phyloP scores from a whole-genome alignment of 2,113 vertebrate species.

The Pholis gunnellus region DNA sequence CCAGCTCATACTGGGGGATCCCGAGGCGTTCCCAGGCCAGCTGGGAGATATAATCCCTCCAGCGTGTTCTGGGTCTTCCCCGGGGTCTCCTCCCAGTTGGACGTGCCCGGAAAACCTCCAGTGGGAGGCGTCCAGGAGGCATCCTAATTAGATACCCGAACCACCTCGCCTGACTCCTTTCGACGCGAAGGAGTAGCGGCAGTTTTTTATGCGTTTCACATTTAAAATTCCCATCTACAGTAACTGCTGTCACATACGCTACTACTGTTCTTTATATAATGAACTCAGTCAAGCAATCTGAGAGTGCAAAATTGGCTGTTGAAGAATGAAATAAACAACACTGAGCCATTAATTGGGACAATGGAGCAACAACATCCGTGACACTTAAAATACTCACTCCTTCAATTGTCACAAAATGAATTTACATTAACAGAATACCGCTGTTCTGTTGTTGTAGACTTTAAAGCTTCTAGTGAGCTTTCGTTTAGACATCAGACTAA shows the following conservation, averaged over 20 bases:
- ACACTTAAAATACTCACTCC: background rate
- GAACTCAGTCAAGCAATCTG: conserved; percentile 12
- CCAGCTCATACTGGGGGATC: no score
- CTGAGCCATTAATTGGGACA: background rate
- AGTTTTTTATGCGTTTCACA: conserved; percentile 12
- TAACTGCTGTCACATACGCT: background rate
- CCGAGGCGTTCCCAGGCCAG: no score
- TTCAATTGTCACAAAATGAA: conserved; percentile 25
- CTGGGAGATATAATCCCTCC: no score
- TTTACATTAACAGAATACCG: background rate
- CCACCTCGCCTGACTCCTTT: no score
- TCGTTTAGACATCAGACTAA: background rate
- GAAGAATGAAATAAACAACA: conserved; percentile 38
- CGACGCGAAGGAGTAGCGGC: no score
- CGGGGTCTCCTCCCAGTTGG: no score
- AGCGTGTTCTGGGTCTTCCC: no score
- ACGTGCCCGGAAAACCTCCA: no score
- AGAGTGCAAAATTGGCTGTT: conserved; percentile 21
- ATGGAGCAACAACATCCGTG: background rate
- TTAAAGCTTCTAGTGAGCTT: background rate
- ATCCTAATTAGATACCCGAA: no score
- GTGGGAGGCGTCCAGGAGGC: no score
- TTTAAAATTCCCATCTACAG: conserved; percentile 26
- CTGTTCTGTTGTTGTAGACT: background rate
- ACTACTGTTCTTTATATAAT: background rate